phyloP scores from a whole-genome alignment of 2,797 vertebrate genomes.

The Luscinia luscinia region DNA sequence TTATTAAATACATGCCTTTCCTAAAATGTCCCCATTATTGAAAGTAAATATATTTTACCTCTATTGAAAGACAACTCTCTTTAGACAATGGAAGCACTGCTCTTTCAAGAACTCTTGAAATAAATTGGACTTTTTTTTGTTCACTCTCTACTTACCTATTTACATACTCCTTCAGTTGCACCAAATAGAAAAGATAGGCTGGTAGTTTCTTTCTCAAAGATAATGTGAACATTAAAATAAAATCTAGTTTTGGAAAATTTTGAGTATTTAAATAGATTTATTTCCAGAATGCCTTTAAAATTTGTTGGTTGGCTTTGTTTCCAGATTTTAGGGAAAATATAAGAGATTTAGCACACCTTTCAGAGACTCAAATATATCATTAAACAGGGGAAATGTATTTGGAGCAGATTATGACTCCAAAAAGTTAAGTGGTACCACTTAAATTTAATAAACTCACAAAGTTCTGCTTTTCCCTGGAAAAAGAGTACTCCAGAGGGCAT shows the following conservation, averaged over 20 bases:
- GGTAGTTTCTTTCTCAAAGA: not conserved
- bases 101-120: not conserved
- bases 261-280: not conserved
- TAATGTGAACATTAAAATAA: not conserved
- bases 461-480: not conserved
- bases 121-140: not conserved
- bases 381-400: not conserved
- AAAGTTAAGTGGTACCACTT: not conserved
- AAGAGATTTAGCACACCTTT: not conserved
- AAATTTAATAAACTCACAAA: not conserved
- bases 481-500: not conserved
- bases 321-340: not conserved
- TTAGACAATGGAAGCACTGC: not conserved
- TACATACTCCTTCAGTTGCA: not conserved
- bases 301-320: not conserved
- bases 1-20: not conserved
- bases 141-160: not conserved
- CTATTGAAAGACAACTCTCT: not conserved
- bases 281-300: not conserved
- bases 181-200: not conserved
- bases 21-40: not conserved
- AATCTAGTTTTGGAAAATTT: not conserved
- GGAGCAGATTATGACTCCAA: not conserved
- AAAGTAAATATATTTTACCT: not conserved
- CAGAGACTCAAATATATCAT: not conserved